Evolutionary conservation across 2,888 invertebrate species (phyloP).

Genomic region (Morpho achilles): DNA sequence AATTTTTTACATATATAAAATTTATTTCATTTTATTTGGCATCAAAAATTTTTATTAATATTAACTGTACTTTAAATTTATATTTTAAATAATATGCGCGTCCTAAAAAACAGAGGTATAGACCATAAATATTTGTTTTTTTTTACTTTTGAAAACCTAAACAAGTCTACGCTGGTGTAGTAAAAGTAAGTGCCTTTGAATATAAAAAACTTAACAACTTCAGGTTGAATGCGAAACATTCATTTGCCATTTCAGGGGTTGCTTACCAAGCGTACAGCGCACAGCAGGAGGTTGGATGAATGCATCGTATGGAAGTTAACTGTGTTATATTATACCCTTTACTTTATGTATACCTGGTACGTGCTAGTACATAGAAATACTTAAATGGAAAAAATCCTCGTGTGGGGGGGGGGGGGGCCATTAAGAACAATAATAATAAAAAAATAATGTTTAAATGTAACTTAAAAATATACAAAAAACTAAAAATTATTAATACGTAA

Average conservation of each 20-base stretch:
- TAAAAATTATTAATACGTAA: too few species aligned
- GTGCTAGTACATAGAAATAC: conserved; percentile 29
- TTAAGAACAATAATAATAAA: too few species aligned
- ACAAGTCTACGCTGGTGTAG: not conserved
- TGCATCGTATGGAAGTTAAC: conserved; percentile 59
- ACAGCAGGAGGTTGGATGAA: conserved; percentile 57
- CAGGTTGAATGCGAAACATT: conserved; percentile 9
- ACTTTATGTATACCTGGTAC: conserved; percentile 55
- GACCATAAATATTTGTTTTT: too few species aligned
- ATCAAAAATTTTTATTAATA: too few species aligned
- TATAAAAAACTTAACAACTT: conserved; percentile 2
- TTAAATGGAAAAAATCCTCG: conserved; percentile 18
- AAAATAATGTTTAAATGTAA: too few species aligned
- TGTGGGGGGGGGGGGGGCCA: too few species aligned
- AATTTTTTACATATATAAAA: too few species aligned
- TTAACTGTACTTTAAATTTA: too few species aligned
- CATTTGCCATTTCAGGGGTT: conserved; percentile 57
- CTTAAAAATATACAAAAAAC: too few species aligned
- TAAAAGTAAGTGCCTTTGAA: conserved; percentile 2
- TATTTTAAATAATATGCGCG: too few species aligned
- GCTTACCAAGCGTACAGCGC: conserved; percentile 52
- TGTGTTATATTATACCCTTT: conserved; percentile 54
- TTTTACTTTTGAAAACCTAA: not conserved
- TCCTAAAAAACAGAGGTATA: too few species aligned
- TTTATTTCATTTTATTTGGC: too few species aligned